Percentiles rank a stretch among this genome's conserved stretches.
Conservation (phyloP, 2,888 invertebrate genomes). For the Tuberolachnus salignus region DNA sequence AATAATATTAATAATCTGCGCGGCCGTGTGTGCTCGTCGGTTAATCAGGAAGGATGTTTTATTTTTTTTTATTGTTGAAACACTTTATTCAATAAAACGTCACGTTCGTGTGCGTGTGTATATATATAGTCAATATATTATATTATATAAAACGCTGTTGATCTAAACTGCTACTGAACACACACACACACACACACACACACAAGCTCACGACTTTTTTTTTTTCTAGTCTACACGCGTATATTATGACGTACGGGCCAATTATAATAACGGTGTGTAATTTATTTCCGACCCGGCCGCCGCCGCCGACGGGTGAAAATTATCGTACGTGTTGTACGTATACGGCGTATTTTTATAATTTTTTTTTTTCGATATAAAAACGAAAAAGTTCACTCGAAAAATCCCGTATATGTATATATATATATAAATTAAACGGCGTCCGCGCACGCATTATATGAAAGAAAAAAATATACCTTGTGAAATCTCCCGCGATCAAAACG, state of each 20-base stretch:
- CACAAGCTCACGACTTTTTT: too few relatives aligned
- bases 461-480: too few relatives aligned
- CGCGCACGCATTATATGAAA: too few relatives aligned
- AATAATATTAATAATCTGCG: conserved; percentile 52
- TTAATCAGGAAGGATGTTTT: conserved; percentile 57
- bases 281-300: conserved; percentile 21
- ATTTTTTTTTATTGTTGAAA: conserved; percentile 56
- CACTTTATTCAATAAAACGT: conserved; percentile 56
- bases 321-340: background rate
- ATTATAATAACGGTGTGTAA: conserved; percentile 34
- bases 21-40: conserved; percentile 29
- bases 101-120: conserved; percentile 3
- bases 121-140: background rate
- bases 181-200: background rate
- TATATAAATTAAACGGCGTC: too few relatives aligned
- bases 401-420: too few relatives aligned
- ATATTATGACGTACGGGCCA: conserved; percentile 26
- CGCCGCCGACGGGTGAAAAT: conserved; percentile 21
- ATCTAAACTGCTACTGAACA: conserved; percentile 27
- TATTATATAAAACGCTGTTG: conserved; percentile 21
- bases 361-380: too few relatives aligned
- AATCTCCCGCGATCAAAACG: too few relatives aligned
- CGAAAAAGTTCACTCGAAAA: too few relatives aligned
- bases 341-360: background rate
- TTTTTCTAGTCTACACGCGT: background rate